A percentile compares a stretch with the other conserved stretches of the same genome.
Evolutionary conservation across 2,797 vertebrate genomes (phyloP).

Genomic region (Liasis olivaceus): DNA sequence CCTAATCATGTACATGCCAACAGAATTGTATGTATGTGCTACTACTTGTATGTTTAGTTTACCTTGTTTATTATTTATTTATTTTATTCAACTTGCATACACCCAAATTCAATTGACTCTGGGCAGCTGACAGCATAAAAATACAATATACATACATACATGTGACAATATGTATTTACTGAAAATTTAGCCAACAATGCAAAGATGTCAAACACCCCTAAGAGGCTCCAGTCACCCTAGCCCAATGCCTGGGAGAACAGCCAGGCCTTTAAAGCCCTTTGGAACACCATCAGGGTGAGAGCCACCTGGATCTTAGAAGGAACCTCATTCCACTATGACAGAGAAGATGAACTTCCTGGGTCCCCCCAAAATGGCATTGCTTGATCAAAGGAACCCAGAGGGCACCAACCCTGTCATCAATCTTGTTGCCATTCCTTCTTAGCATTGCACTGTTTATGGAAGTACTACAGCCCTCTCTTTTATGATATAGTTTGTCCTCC

Average conservation of each 20-base stretch:
- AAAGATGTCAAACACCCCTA: neutral
- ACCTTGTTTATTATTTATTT: neutral
- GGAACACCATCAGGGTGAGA: neutral
- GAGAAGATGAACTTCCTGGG: no score
- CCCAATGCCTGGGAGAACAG: neutral
- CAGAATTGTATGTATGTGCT: neutral
- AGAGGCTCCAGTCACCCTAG: neutral
- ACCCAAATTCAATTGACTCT: neutral
- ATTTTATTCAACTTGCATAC: neutral
- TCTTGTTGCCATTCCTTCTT: neutral
- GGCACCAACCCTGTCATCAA: no score
- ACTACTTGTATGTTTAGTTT: slow-evolving; percentile 30
- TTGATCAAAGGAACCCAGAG: neutral
- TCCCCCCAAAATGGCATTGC: neutral
- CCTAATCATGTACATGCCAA: neutral
- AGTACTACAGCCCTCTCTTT: slow-evolving; percentile 31
- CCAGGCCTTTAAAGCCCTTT: neutral
- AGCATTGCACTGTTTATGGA: slow-evolving; percentile 9
- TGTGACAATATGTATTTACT: neutral
- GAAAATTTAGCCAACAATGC: neutral
- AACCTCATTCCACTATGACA: neutral
- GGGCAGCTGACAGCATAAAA: neutral
- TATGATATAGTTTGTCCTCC: slow-evolving; percentile 45
- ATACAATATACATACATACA: neutral
- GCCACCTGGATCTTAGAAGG: neutral